Conservation (phyloP, 2,113 vertebrate species). For the Tragelaphus imberbis region DNA sequence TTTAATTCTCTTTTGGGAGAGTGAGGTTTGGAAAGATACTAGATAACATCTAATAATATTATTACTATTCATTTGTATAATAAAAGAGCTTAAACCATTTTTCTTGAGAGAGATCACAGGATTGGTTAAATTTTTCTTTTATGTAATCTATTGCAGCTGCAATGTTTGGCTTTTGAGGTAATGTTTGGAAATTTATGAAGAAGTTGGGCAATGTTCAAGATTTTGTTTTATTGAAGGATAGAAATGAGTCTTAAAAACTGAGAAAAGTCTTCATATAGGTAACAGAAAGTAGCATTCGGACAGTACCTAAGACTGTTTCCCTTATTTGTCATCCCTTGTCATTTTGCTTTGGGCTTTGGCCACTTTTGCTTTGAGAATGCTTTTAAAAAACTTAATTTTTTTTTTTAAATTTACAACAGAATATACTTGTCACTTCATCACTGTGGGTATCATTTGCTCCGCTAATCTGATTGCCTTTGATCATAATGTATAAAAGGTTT, state of each 20-base stretch:
- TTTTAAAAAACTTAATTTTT: background rate
- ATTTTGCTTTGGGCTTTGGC: background rate
- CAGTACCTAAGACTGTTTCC: background rate
- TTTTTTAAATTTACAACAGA: background rate
- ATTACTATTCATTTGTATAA: background rate
- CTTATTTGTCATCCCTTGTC: background rate
- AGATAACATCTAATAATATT: background rate
- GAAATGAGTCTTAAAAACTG: conserved; percentile 34
- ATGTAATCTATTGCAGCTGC: background rate
- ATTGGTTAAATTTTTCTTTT: conserved; percentile 7
- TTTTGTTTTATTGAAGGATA: background rate
- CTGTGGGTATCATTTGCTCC: background rate
- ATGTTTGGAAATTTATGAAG: conserved; percentile 36
- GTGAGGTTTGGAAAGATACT: background rate
- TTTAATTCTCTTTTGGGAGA: background rate
- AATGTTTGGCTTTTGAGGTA: conserved; percentile 36
- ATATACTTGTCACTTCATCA: background rate
- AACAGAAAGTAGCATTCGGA: background rate
- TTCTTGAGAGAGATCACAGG: background rate
- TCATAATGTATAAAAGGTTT: background rate
- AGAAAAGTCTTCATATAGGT: background rate
- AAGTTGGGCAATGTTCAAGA: conserved; percentile 14
- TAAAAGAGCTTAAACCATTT: background rate
- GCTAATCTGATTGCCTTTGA: background rate
- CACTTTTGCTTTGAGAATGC: background rate